Conservation (phyloP, 2,888 invertebrate species). For the Brenthis hecate region DNA sequence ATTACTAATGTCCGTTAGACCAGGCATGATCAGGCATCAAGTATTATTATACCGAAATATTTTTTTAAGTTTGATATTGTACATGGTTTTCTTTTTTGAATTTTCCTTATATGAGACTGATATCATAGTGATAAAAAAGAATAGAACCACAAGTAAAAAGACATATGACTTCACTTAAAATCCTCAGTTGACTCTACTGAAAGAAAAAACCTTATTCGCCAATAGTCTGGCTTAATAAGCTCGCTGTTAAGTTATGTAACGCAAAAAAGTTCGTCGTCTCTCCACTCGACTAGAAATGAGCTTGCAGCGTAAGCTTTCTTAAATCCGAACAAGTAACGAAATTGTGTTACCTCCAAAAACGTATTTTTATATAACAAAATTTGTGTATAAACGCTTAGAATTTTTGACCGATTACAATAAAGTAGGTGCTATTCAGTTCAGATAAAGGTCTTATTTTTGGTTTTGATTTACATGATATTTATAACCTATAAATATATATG, state of each 20-base stretch:
- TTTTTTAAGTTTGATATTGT: no score
- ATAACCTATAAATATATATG: no score
- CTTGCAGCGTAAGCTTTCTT: constrained; percentile 17
- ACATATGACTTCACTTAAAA: not conserved
- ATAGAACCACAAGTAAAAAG: not conserved
- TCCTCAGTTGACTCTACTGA: not conserved
- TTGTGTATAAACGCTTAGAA: no score
- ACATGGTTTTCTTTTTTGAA: no score
- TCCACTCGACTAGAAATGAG: constrained; percentile 14
- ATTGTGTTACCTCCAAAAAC: not conserved
- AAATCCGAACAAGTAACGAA: constrained; percentile 6
- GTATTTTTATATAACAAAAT: not conserved
- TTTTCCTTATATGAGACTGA: no score
- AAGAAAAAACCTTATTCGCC: constrained; percentile 1
- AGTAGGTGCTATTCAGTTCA: no score
- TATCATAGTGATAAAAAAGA: not conserved
- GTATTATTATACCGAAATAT: no score
- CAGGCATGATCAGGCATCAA: no score
- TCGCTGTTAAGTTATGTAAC: constrained; percentile 19
- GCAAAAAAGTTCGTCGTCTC: constrained; percentile 17
- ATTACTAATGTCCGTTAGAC: no score
- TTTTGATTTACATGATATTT: no score
- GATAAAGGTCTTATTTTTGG: no score
- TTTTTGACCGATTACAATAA: no score
- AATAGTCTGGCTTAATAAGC: constrained; percentile 9